Evolutionary conservation across 2,888 invertebrate genomes (phyloP).

Genomic region (Tinea pellionella): DNA sequence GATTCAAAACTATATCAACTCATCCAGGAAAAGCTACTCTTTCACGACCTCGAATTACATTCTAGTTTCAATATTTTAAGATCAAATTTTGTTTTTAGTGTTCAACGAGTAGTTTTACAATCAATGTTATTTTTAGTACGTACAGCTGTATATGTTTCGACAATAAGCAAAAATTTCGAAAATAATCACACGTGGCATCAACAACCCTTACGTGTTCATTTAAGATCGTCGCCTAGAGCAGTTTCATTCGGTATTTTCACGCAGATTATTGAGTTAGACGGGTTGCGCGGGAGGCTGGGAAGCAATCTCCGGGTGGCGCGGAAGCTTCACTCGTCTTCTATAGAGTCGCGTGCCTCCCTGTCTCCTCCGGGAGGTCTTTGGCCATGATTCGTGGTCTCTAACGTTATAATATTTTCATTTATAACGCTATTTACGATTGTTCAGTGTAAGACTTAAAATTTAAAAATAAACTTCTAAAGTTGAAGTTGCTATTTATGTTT

Average conservation of each 20-base stretch:
- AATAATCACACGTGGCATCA: not conserved
- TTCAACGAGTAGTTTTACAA: not conserved
- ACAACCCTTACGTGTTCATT: slow-evolving; percentile 29
- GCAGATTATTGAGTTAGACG: slow-evolving; percentile 60
- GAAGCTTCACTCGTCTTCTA: slow-evolving; percentile 26
- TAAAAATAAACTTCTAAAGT: too few species aligned
- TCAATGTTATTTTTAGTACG: not conserved
- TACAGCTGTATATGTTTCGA: not conserved
- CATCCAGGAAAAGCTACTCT: not conserved
- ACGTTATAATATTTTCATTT: not conserved
- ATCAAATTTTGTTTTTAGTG: not conserved
- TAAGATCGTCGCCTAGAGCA: slow-evolving; percentile 42
- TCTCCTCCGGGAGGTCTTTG: slow-evolving; percentile 13
- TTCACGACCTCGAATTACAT: not conserved
- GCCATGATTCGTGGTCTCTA: not conserved
- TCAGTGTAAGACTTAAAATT: too few species aligned
- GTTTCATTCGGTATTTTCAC: slow-evolving; percentile 59
- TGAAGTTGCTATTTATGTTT: too few species aligned
- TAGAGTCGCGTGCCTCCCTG: slow-evolving; percentile 19
- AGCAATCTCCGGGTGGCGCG: slow-evolving; percentile 57
- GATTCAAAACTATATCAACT: not conserved
- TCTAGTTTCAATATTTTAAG: not conserved
- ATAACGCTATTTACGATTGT: too few species aligned
- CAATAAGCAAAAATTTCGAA: not conserved
- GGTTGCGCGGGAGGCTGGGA: slow-evolving; percentile 54